Evolutionary conservation across 2,888 invertebrate genomes (phyloP), one percentile per base, ranked within the genome.

Genomic region (Patella pellucida): DNA sequence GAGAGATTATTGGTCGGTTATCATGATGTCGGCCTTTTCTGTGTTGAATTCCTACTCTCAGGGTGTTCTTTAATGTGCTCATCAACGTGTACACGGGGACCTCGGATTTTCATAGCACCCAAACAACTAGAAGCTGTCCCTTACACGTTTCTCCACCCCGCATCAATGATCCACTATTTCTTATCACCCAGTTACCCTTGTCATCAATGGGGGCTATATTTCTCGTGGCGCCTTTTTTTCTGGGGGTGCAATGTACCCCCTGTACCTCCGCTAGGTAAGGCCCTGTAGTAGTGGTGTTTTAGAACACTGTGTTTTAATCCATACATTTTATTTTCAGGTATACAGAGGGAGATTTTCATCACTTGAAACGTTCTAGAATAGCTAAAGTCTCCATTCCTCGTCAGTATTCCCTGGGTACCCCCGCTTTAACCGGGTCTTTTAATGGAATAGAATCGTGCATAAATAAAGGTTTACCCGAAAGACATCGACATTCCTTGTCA

Each of bases 271-370:
- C n/a, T n/a, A n/a, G n/a, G n/a, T n/a, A n/a, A n/a, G n/a, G n/a
- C n/a, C n/a, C n/a, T n/a, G n/a, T n/a, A n/a, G n/a, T n/a, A n/a
- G n/a, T n/a, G n/a, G n/a, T n/a, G 27, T 27, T 27, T 27, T 5
- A 41, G 0, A 41, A 41, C 7, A 7, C 41, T 7, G 41, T 41
- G 41, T 41, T 41, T 41, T 41, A 41, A 41, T 41, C 7, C 7
- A 5, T 41, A 7, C 7, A 68, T 56, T 56, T 23, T 71, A 50
- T 52, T 69, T 77, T 2, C 80, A 88, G 89, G 77, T 88, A 88
- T 76, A 88, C 88, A 16, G 88, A 88, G 23, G 88, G 89, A 0
- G 89, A 89, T 75, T 89, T 85, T 76, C 88, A 89, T 73, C 84
- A 88, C 73, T 76, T 89, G 71, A 88, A 88, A 78, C 81, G 81